A percentile compares a stretch with the other conserved stretches of the same genome.
These are phyloP conservation scores for Crematogaster levior DNA, from an alignment of 2,888 invertebrate genomes.

Conservation along the genomic window DNA sequence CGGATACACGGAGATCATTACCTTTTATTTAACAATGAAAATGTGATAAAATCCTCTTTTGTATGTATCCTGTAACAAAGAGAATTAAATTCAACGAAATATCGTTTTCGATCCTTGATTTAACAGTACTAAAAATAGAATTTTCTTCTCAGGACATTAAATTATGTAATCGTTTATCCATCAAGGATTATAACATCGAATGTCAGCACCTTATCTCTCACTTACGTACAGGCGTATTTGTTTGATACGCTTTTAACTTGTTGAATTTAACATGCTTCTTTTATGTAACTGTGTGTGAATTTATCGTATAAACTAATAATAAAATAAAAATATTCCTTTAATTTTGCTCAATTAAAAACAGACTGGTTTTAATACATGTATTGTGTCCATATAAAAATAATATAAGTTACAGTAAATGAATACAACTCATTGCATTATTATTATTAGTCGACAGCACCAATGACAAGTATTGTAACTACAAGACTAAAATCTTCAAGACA, in stretches of 20 bases:
- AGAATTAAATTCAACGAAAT: neutral
- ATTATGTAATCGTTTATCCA: conserved; percentile 64
- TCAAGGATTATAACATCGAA: conserved; percentile 66
- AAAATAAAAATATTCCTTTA: neutral
- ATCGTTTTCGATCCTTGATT: conserved; percentile 30
- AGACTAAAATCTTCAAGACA: neutral
- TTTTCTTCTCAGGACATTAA: conserved; percentile 60
- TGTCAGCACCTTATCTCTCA: conserved; percentile 69
- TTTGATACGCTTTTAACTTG: neutral
- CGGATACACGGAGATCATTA: neutral
- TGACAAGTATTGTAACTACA: neutral
- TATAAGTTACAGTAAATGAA: conserved; percentile 19
- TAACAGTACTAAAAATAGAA: conserved; percentile 76
- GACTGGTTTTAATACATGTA: neutral
- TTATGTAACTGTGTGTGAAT: neutral
- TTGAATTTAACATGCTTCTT: neutral
- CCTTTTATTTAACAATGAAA: conserved; percentile 13
- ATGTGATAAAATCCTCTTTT: neutral
- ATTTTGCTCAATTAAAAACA: conserved; percentile 20
- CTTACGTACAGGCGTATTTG: neutral
- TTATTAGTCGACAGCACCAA: neutral
- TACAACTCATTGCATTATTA: neutral
- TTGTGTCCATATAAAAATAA: conserved; percentile 12
- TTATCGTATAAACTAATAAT: neutral
- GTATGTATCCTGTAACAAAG: neutral